Base-by-base conservation (phyloP, 2,888 invertebrate species). In the Volucella inanis region DNA sequence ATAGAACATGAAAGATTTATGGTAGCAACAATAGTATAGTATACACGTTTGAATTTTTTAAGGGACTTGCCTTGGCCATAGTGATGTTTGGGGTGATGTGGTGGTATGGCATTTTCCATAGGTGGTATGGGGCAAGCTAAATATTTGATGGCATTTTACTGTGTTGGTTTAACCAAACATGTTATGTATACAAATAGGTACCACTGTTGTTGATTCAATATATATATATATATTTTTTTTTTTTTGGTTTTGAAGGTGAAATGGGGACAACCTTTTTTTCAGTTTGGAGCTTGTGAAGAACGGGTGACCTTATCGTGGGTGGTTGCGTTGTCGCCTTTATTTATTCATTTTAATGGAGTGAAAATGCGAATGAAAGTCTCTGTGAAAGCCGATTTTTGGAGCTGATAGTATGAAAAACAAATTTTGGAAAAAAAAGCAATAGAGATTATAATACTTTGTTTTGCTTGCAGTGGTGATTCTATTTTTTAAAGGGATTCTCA, bases 1-100 rank as follows among this genome's bases (percentile, higher is more conserved):
- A 80, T 80, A 76, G 75, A 75, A 67, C 70, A 80, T 84, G 65
- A 84, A 84, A 75, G 80, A 84, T 84, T 84, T 80, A 84, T 84
- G 75, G 64, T 61, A 75, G 61, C 80, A 75, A 70, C 75, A 79
- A 59, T 55, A 74, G 68, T 59, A 59, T 55, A 74, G 68, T 59
- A 62, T 65, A 57, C 54, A 62, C 31, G 31, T 47, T 67, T 75
- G 76, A 71, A 80, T 80, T 75, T 80, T 31, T 31, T 6, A 31
- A 59, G 49, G 61, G 75, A 79, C 65, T 76, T 22, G 41, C 54
- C 45, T 39, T n/a, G 18, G 18, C 39, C 22, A 50, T 62, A 45
- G 50, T 52, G 59, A 59, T 43, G 41, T 9, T 49, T n/a, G 11
- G 43, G 22, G 68, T 15, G 50, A 47, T 52, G 55, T 39, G 39